These are phyloP conservation scores for Eulacestoma nigropectus DNA, from an alignment of 2,113 vertebrate genomes.

Conservation along the genomic window DNA sequence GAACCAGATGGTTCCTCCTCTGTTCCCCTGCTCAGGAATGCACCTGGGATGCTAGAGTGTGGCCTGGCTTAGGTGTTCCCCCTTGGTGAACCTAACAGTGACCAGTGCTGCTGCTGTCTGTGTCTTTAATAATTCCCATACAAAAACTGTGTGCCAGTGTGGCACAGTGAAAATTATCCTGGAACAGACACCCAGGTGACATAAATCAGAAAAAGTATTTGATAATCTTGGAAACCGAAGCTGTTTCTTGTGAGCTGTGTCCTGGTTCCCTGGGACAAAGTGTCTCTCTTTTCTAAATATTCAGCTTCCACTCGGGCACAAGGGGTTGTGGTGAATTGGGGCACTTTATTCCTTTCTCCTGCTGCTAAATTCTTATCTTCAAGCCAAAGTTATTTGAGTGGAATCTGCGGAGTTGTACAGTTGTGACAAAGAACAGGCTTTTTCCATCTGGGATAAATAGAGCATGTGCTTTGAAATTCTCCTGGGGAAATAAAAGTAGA, in stretches of 20 bases:
- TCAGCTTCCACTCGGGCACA: not conserved
- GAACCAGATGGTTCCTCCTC: not conserved
- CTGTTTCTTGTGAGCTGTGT: not conserved
- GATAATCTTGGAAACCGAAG: not conserved
- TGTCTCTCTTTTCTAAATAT: not conserved
- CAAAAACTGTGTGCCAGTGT: fast-evolving
- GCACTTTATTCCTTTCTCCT: not conserved
- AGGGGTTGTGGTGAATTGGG: not conserved
- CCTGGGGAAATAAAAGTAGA: not conserved
- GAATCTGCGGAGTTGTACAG: not conserved
- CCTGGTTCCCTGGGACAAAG: not conserved
- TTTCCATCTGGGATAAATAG: not conserved
- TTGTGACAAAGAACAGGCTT: slow-evolving; percentile 14
- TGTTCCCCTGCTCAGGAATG: not conserved
- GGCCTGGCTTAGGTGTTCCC: not conserved
- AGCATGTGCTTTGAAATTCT: not conserved
- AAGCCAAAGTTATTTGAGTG: not conserved
- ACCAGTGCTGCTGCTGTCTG: not conserved
- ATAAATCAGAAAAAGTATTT: not conserved
- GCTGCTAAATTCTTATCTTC: not conserved
- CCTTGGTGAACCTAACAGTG: not conserved
- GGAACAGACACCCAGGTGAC: fast-evolving
- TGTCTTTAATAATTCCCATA: not conserved
- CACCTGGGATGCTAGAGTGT: not conserved
- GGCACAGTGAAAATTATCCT: not conserved